These are phyloP conservation scores for Hypena proboscidalis DNA, from an alignment of 2,888 invertebrate species.

Conservation along the genomic window DNA sequence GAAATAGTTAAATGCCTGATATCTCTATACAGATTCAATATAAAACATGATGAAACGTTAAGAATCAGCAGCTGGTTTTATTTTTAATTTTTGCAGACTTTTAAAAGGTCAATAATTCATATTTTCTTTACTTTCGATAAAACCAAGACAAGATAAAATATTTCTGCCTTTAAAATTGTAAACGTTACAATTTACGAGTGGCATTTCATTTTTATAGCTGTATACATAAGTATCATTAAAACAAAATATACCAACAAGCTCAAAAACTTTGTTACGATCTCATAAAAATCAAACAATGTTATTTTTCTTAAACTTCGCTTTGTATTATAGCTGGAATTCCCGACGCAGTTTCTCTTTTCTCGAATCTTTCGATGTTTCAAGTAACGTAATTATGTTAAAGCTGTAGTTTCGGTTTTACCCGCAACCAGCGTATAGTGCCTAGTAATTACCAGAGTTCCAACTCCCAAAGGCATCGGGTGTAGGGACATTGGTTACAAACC, in stretches of 20 bases:
- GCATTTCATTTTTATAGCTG: too few relatives aligned
- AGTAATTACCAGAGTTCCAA: constrained; percentile 60
- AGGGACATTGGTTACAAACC: constrained; percentile 56
- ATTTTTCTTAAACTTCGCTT: constrained; percentile 3
- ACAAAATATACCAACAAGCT: neutral
- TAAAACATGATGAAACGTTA: too few relatives aligned
- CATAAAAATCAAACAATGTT: constrained; percentile 11
- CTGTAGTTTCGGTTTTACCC: constrained; percentile 45
- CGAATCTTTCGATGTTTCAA: constrained; percentile 30
- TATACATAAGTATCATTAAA: neutral
- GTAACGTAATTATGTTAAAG: constrained; percentile 41
- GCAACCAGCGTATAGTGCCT: constrained; percentile 40
- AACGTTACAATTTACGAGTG: too few relatives aligned
- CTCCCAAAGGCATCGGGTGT: constrained; percentile 59
- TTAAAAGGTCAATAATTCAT: too few relatives aligned
- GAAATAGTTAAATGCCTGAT: too few relatives aligned
- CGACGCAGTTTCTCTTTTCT: constrained; percentile 13
- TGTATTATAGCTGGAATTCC: constrained; percentile 17
- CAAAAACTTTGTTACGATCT: constrained; percentile 4
- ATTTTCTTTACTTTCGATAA: too few relatives aligned
- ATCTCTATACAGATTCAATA: too few relatives aligned
- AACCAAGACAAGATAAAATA: too few relatives aligned
- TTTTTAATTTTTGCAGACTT: too few relatives aligned
- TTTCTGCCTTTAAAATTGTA: too few relatives aligned
- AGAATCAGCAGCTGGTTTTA: too few relatives aligned